Evolutionary conservation across 2,797 vertebrate genomes (phyloP).

Genomic region (Discoglossus pictus): DNA sequence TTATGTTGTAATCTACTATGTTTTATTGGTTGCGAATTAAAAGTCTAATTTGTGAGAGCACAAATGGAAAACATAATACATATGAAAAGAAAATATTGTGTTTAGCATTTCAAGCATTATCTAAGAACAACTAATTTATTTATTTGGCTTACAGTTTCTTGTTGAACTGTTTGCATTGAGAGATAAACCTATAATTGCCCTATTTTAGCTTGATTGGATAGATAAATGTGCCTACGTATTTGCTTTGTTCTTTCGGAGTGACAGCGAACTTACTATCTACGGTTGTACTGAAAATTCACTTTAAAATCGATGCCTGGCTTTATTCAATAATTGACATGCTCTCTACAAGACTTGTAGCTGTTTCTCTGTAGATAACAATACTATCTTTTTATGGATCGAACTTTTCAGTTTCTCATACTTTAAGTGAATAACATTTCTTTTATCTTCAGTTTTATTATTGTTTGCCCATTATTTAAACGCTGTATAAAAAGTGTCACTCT

Average conservation of each 20-base stretch:
- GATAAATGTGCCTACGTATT: too few species aligned
- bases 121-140: too few species aligned
- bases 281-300: conserved; percentile 35
- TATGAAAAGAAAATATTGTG: too few species aligned
- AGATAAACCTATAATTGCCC: too few species aligned
- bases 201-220: conserved; percentile 3
- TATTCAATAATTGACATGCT: conserved; percentile 48
- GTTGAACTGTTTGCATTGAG: too few species aligned
- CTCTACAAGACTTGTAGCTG: conserved; percentile 49
- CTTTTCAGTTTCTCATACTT: conserved; percentile 33
- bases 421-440: conserved; percentile 41
- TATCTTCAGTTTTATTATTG: conserved; percentile 50
- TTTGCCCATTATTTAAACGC: conserved; percentile 43
- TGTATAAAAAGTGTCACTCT: conserved; percentile 42
- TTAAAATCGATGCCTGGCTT: conserved; percentile 40
- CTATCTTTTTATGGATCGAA: conserved; percentile 56
- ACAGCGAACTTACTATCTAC: conserved; percentile 35
- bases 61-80: too few species aligned
- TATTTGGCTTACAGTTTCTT: too few species aligned
- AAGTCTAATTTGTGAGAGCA: too few species aligned
- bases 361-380: conserved; percentile 54
- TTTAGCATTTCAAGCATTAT: too few species aligned
- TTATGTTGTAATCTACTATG: too few species aligned
- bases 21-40: too few species aligned
- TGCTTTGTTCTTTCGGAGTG: conserved; percentile 4